Percentiles rank a stretch among this genome's conserved stretches.
Conservation (phyloP, 2,888 invertebrate species). For the Thereva unica region DNA sequence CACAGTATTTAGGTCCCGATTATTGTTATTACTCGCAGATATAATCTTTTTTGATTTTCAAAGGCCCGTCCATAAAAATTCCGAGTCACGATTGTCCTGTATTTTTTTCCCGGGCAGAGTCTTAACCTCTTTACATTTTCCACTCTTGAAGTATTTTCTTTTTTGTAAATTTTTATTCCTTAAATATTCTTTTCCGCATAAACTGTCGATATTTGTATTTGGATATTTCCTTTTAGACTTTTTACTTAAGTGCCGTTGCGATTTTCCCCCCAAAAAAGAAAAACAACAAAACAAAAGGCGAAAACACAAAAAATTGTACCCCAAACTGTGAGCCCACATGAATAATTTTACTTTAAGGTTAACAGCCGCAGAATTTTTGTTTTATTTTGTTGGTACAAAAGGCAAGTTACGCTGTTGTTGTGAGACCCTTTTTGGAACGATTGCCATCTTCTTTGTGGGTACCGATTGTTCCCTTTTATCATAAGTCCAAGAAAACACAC, state of each 20-base stretch:
- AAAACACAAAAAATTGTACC: background rate
- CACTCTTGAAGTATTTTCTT: conserved; percentile 19
- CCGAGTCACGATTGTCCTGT: conserved; percentile 29
- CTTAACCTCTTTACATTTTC: conserved; percentile 15
- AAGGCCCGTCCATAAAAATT: background rate
- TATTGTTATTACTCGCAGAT: conserved; percentile 11
- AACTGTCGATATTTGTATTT: background rate
- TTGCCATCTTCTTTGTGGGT: conserved; percentile 30
- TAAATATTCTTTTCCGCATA: conserved; percentile 17
- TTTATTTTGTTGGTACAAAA: background rate
- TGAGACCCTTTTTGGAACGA: conserved; percentile 24
- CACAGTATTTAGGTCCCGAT: conserved; percentile 1
- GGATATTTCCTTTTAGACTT: background rate
- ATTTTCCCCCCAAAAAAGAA: background rate
- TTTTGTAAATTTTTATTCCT: conserved; percentile 25
- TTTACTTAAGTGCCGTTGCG: conserved; percentile 24
- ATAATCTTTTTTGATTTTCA: background rate
- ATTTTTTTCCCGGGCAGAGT: background rate
- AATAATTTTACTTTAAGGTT: conserved; percentile 3
- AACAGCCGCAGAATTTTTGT: conserved; percentile 19
- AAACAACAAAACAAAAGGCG: no score
- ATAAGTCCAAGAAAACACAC: conserved; percentile 27
- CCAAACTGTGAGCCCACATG: conserved; percentile 28
- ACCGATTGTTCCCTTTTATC: conserved; percentile 33
- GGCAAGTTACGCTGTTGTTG: conserved; percentile 18